Conservation (phyloP, 2,888 invertebrate species). For the Megalurothrips usitatus region DNA sequence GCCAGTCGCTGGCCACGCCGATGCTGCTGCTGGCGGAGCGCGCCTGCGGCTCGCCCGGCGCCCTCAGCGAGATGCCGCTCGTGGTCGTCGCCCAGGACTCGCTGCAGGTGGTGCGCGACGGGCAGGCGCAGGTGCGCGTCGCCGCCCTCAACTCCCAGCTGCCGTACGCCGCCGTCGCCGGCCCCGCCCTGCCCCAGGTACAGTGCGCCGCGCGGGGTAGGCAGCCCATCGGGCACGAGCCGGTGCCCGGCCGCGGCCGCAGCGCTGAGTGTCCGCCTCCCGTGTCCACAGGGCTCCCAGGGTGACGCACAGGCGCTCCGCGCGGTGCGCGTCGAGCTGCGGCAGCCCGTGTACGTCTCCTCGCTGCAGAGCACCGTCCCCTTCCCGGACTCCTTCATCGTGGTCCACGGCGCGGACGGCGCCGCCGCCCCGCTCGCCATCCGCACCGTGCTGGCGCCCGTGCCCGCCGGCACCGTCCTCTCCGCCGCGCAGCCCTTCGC, state of each 20-base stretch:
- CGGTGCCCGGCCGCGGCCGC: too few species aligned
- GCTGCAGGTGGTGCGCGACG: constrained; percentile 18
- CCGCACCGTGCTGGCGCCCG: constrained; percentile 20
- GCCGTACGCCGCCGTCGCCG: neutral
- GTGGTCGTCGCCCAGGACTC: constrained; percentile 18
- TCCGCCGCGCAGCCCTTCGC: constrained; percentile 8
- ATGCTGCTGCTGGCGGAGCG: constrained; percentile 18
- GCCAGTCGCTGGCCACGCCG: constrained; percentile 3
- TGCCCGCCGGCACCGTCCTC: constrained; percentile 16
- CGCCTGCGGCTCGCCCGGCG: constrained; percentile 12
- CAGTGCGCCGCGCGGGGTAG: neutral
- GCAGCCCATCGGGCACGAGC: neutral
- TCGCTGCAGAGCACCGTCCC: constrained; percentile 15
- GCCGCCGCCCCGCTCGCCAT: constrained; percentile 17
- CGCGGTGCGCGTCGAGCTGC: constrained; percentile 2
- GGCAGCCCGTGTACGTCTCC: constrained; percentile 15
- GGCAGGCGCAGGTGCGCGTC: constrained; percentile 8
- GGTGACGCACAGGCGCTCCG: neutral
- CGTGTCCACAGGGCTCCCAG: neutral
- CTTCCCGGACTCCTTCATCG: constrained; percentile 20
- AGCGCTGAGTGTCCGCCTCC: neutral
- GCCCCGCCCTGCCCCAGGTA: neutral
- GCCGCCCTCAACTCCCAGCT: constrained; percentile 20
- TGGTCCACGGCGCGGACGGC: constrained; percentile 14
- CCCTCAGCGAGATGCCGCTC: constrained; percentile 15